Conservation (phyloP, 2,888 invertebrate species). For the Agonopterix subpropinquella region DNA sequence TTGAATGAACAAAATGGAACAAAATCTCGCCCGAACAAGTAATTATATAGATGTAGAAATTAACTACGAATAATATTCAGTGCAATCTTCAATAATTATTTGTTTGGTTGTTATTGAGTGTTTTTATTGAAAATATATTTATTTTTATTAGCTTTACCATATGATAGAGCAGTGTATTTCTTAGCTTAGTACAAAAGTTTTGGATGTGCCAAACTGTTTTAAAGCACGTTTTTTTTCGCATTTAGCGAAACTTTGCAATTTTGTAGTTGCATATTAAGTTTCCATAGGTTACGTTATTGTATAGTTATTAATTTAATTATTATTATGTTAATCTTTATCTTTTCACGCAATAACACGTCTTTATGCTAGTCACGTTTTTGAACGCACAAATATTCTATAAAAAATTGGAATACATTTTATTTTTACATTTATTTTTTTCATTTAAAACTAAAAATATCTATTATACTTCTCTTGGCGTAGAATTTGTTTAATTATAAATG, state of each 20-base stretch:
- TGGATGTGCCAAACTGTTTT: slow-evolving; percentile 69
- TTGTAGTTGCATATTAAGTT: slow-evolving; percentile 47
- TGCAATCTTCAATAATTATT: slow-evolving; percentile 60
- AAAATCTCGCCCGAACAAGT: slow-evolving; percentile 71
- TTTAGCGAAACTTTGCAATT: slow-evolving; percentile 56
- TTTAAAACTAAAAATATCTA: slow-evolving; percentile 4
- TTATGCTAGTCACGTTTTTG: slow-evolving; percentile 69
- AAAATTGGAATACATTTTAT: slow-evolving; percentile 17
- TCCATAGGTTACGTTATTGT: slow-evolving; percentile 35
- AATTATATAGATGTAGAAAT: slow-evolving; percentile 50
- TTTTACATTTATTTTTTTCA: slow-evolving; percentile 14
- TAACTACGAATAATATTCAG: slow-evolving; percentile 49
- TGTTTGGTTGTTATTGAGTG: slow-evolving; percentile 50
- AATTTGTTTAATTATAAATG: slow-evolving; percentile 55
- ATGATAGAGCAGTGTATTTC: slow-evolving; percentile 56
- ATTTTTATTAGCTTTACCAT: slow-evolving; percentile 63
- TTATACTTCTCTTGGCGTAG: slow-evolving; percentile 30
- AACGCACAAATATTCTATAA: slow-evolving; percentile 64
- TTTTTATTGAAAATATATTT: slow-evolving; percentile 46
- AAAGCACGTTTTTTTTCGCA: slow-evolving; percentile 57
- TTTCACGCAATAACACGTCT: slow-evolving; percentile 72
- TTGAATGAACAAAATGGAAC: slow-evolving; percentile 65
- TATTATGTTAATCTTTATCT: slow-evolving; percentile 33
- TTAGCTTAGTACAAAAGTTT: slow-evolving; percentile 67
- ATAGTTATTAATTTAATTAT: slow-evolving; percentile 18